Percentiles rank a stretch among this genome's conserved stretches.
Conservation (phyloP, 2,888 invertebrate genomes). For the Steinernema hermaphroditum region DNA sequence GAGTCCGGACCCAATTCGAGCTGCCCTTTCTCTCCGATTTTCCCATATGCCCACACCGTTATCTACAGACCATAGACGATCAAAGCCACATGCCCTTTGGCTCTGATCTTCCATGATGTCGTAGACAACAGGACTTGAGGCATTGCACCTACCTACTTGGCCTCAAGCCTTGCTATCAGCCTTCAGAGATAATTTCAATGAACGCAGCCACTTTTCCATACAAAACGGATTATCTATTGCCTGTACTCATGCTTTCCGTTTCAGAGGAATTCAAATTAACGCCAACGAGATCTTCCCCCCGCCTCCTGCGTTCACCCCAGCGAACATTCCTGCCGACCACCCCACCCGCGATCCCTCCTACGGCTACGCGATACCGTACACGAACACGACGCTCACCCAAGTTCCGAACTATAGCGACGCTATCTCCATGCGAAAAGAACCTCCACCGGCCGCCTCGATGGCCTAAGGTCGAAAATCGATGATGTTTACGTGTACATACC, state of each 20-base stretch:
- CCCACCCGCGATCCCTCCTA: conserved; percentile 4
- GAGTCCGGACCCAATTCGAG: too few species aligned
- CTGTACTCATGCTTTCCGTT: background rate
- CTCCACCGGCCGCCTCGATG: background rate
- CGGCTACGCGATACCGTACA: conserved; percentile 10
- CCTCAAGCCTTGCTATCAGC: too few species aligned
- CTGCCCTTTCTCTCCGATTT: too few species aligned
- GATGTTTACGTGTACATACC: conserved; percentile 19
- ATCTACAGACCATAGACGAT: too few species aligned
- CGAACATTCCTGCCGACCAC: conserved; percentile 2
- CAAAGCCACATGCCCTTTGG: too few species aligned
- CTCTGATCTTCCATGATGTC: too few species aligned
- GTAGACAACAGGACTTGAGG: too few species aligned
- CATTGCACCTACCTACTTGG: too few species aligned
- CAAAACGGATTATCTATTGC: too few species aligned
- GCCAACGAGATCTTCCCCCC: conserved; percentile 5
- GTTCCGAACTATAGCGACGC: background rate
- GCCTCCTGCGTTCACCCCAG: background rate
- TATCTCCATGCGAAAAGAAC: background rate
- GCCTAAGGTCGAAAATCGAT: background rate
- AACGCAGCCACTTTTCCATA: too few species aligned
- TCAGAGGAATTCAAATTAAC: background rate
- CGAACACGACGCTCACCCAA: background rate
- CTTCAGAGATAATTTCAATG: too few species aligned
- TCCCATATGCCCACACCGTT: too few species aligned